These are phyloP conservation scores for Chaetodon trifasciatus DNA, from an alignment of 2,797 vertebrate genomes.

Conservation along the genomic window DNA sequence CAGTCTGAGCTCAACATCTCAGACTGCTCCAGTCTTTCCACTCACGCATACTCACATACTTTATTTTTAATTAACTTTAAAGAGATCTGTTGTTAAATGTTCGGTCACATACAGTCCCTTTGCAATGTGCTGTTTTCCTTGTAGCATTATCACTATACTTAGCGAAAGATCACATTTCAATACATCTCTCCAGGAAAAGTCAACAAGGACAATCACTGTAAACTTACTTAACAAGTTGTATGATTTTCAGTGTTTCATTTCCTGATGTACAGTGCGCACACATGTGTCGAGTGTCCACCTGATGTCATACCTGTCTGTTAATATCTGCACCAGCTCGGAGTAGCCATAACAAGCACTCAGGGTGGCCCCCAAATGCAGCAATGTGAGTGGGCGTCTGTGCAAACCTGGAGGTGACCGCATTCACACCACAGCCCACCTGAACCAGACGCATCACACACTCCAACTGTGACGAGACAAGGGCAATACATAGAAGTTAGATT, in stretches of 20 bases:
- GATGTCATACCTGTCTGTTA: conserved; percentile 92
- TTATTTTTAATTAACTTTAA: neutral
- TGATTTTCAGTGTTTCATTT: neutral
- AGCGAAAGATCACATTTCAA: conserved; percentile 10
- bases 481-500: conserved; percentile 21
- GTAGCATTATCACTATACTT: neutral
- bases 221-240: neutral
- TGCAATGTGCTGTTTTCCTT: neutral
- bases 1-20: conserved; percentile 54
- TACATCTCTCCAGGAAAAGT: conserved; percentile 10
- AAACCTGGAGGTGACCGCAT: conserved; percentile 93
- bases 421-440: conserved; percentile 94
- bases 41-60: neutral
- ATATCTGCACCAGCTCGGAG: conserved; percentile 97
- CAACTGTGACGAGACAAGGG: conserved; percentile 86
- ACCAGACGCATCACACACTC: conserved; percentile 96
- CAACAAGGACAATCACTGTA: neutral
- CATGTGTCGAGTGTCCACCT: neutral
- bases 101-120: neutral
- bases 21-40: conserved; percentile 42
- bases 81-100: neutral
- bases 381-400: conserved; percentile 98
- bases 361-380: conserved; percentile 98
- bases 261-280: neutral
- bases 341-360: conserved; percentile 96